Evolutionary conservation across 2,113 vertebrate species (phyloP).

Genomic region (Oenanthe oenanthe): DNA sequence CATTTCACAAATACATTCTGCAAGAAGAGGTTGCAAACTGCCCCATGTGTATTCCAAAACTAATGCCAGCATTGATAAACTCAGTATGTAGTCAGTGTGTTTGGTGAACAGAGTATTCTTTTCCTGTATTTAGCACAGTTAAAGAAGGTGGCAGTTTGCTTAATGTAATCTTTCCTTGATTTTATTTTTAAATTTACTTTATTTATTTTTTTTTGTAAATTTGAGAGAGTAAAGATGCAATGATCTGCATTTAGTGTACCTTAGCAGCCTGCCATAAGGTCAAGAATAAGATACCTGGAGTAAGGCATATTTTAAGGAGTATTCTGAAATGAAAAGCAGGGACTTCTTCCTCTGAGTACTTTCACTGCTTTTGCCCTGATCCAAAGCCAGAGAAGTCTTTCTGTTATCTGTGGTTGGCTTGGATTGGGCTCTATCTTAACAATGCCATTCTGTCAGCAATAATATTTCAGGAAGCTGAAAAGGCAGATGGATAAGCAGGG

Average conservation of each 20-base stretch:
- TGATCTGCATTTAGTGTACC: neutral
- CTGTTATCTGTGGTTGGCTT: neutral
- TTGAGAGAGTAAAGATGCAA: neutral
- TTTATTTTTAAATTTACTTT: neutral
- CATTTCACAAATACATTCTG: neutral
- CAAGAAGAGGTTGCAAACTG: neutral
- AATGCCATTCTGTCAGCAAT: conserved; percentile 19
- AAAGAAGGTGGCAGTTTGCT: neutral
- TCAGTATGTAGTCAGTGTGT: neutral
- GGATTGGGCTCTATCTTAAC: neutral
- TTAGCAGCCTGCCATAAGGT: neutral
- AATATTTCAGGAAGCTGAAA: conserved; percentile 17
- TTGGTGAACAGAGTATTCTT: neutral
- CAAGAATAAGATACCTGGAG: neutral
- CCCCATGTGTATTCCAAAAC: neutral
- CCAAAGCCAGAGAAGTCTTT: neutral
- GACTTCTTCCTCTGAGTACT: neutral
- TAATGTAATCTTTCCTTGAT: neutral
- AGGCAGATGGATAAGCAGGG: neutral
- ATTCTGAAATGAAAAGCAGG: neutral
- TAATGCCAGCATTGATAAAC: neutral
- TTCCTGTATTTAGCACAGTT: neutral
- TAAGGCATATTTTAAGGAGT: neutral
- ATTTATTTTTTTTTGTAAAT: neutral
- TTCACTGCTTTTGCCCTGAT: neutral